Base-by-base conservation (phyloP, 2,113 vertebrate genomes). In the Montifringilla adamsi region DNA sequence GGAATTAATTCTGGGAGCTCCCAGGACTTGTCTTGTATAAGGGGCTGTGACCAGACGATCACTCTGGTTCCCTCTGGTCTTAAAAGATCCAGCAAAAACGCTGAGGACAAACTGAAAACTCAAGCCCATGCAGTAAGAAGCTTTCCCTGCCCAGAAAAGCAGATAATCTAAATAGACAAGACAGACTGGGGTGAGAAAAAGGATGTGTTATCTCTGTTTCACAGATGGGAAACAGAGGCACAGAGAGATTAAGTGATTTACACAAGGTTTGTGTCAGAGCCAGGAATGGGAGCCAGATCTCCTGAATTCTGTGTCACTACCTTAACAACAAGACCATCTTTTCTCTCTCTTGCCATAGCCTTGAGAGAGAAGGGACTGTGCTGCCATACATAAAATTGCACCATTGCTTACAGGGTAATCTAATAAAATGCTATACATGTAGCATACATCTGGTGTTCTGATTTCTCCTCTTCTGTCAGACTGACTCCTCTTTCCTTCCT, bases 121-220 rank as follows among this genome's bases (percentile, higher is more conserved):
- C 81, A 79, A 96, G 44, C 84, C 67, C 49, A 81, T 46, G 30
- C 46, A 95, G 62, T 95, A 96, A 97, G 93, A 94, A 90, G 94
- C 92, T 96, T 96, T 97, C 80, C 26, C 41, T 96, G 93, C 41
- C 76, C 88, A 94, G 88, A 73, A 97, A 96, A 95, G 95, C 85
- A 96, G 93, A 96, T 96, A 96, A 96, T 96, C 94, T 96, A 94
- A 95, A 95, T 81, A 97, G 95, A 96, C 95, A 96, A 96, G 93
- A 75, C 93, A 95, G 95, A 80, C 85, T 92, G 95, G 93, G 72
- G 83, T 96, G 95, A 97, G 94, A 95, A 96, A 95, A 96, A 96
- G 93, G 92, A 96, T 96, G 94, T 92, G 95, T 95, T 95, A 96
- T 97, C 96, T 96, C 95, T 95, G 44, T 93, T 97, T 96, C 95